These are phyloP conservation scores for Drosophila carrolli DNA, from an alignment of 1,140 invertebrate species.

Conservation along the genomic window DNA sequence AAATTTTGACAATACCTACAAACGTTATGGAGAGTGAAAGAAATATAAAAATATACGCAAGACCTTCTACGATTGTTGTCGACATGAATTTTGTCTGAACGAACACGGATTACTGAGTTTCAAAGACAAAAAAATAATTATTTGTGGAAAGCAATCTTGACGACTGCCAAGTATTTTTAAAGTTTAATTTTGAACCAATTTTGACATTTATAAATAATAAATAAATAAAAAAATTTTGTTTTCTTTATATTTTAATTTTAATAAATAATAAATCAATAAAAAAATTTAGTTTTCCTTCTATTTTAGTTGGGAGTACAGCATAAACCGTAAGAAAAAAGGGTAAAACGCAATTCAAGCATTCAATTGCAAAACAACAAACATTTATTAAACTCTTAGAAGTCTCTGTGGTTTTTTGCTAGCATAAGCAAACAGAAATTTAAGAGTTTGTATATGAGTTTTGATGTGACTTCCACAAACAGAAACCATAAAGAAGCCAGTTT, in stretches of 20 bases:
- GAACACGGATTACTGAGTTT: constrained; percentile 9
- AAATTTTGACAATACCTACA: constrained; percentile 73
- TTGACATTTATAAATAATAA: too few species aligned
- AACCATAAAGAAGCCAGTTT: background rate
- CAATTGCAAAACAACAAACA: background rate
- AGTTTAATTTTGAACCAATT: too few species aligned
- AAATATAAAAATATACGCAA: constrained; percentile 38
- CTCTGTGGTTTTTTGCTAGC: background rate
- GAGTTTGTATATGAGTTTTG: background rate
- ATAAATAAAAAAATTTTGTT: too few species aligned
- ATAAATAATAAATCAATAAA: too few species aligned
- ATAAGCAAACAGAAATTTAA: background rate
- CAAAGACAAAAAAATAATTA: too few species aligned
- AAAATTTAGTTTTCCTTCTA: too few species aligned
- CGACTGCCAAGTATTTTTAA: too few species aligned
- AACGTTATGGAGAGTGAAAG: constrained; percentile 54
- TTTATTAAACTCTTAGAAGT: background rate
- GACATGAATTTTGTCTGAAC: background rate
- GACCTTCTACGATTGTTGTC: background rate
- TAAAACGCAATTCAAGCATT: background rate
- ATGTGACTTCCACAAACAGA: background rate
- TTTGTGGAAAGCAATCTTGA: too few species aligned
- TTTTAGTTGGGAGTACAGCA: too few species aligned
- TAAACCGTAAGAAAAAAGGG: background rate
- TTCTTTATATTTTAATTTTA: too few species aligned